Conservation (phyloP, 2,797 vertebrate species). For the Aviceda leuphotes region DNA sequence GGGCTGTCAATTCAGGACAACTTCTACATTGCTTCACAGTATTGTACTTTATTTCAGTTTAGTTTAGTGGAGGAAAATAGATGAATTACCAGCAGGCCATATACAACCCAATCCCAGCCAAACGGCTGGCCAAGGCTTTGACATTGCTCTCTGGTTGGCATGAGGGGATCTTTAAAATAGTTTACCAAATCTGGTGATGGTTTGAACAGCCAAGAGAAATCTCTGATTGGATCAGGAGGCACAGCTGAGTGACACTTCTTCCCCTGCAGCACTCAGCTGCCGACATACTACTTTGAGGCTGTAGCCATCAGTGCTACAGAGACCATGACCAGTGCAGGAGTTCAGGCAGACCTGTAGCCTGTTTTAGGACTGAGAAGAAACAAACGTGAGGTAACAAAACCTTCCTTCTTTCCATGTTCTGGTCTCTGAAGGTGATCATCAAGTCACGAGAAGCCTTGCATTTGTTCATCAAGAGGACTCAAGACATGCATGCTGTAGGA, state of each 20-base stretch:
- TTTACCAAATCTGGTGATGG: not conserved
- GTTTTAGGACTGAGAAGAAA: not conserved
- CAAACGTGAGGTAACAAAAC: not conserved
- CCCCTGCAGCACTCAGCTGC: not conserved
- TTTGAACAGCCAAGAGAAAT: not conserved
- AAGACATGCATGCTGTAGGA: not conserved
- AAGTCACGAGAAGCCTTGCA: not conserved
- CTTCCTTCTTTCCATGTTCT: not conserved
- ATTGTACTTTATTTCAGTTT: not conserved
- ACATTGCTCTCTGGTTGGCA: not conserved
- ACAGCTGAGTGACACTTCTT: not conserved
- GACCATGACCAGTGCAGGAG: not conserved
- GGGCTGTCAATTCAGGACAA: not conserved
- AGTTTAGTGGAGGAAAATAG: not conserved
- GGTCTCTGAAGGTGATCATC: not conserved
- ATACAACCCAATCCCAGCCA: not conserved
- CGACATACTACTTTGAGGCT: not conserved
- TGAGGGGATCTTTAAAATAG: not conserved
- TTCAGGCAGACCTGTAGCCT: not conserved
- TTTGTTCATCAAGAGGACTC: not conserved
- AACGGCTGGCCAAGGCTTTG: not conserved
- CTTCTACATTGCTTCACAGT: not conserved
- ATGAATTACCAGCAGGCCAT: not conserved
- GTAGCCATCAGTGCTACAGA: not conserved
- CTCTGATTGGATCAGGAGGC: not conserved